Evolutionary conservation across 2,888 invertebrate genomes (phyloP).

Genomic region (Dexiosoma caninum): DNA sequence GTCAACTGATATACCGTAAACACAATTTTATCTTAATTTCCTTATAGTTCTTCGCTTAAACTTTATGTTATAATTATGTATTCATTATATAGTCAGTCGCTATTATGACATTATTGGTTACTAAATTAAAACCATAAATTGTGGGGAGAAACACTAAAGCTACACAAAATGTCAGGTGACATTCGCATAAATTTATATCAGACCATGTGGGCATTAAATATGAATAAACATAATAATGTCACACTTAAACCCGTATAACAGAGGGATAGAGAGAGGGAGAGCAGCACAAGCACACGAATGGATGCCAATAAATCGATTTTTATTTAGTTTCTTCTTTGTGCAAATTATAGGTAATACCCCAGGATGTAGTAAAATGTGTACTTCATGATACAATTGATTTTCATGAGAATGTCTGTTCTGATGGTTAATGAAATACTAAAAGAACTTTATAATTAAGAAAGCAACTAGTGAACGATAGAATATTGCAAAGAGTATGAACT

Average conservation of each 20-base stretch:
- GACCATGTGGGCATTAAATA: constrained; percentile 34
- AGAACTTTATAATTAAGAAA: not conserved
- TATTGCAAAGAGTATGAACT: not conserved
- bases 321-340: constrained; percentile 7
- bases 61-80: no score
- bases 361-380: constrained; percentile 1
- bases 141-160: not conserved
- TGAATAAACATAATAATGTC: constrained; percentile 29
- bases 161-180: constrained; percentile 33
- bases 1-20: no score
- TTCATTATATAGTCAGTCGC: no score
- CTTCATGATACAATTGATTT: constrained; percentile 22
- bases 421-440: not conserved
- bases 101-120: not conserved
- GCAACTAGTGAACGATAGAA: no score
- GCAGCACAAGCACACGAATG: not conserved
- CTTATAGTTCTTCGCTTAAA: not conserved
- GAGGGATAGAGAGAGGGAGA: no score
- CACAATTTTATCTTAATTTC: no score
- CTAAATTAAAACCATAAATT: not conserved
- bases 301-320: constrained; percentile 1
- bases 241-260: not conserved
- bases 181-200: constrained; percentile 53
- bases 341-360: not conserved
- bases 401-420: not conserved